These are phyloP conservation scores for Dromas ardeola DNA, from an alignment of 2,113 vertebrate genomes.

Conservation along the genomic window DNA sequence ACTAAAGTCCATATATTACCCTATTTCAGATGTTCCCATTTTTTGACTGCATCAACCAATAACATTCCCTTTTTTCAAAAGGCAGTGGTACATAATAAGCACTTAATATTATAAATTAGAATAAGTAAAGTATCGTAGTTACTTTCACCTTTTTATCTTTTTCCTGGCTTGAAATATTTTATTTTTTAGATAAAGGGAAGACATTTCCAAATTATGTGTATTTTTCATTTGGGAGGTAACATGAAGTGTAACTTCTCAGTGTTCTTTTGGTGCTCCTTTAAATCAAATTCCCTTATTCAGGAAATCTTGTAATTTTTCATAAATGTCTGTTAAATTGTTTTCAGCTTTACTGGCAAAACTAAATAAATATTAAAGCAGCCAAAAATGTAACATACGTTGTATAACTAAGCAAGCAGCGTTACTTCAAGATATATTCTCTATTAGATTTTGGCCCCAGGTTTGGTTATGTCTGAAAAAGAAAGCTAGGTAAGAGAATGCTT, in stretches of 20 bases:
- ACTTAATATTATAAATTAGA: neutral
- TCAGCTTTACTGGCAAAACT: neutral
- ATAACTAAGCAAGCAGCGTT: neutral
- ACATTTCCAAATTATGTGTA: neutral
- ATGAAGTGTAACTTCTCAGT: neutral
- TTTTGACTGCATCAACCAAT: neutral
- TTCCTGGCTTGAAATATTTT: neutral
- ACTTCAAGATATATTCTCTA: neutral
- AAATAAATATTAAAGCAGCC: neutral
- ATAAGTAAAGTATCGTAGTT: neutral
- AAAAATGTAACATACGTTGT: neutral
- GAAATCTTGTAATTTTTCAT: neutral
- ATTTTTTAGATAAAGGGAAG: neutral
- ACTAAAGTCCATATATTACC: neutral
- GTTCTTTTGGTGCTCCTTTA: neutral
- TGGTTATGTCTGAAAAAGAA: neutral
- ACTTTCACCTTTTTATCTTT: constrained; percentile 1
- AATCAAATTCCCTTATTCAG: neutral
- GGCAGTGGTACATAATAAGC: neutral
- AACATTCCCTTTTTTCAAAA: neutral
- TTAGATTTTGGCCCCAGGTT: neutral
- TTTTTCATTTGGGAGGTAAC: neutral
- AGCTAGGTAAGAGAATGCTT: neutral
- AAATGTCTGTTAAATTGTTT: neutral
- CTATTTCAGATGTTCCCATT: neutral